These are phyloP conservation scores for Rhagium mordax DNA, from an alignment of 2,888 invertebrate species.

Conservation along the genomic window DNA sequence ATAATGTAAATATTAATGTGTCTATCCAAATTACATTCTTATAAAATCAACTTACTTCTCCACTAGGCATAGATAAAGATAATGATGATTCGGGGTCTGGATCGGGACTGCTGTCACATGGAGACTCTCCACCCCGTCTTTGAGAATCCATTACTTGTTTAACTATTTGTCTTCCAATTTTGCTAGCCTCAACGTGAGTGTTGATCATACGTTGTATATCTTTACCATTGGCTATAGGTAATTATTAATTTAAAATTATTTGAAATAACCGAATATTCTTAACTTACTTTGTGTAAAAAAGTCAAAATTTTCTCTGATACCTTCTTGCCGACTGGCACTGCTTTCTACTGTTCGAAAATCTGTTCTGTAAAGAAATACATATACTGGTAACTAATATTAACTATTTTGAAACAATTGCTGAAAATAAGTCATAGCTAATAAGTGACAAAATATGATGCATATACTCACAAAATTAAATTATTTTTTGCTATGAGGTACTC, in stretches of 20 bases:
- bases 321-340: conserved; percentile 69
- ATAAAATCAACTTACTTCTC: conserved; percentile 57
- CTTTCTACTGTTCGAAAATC: conserved; percentile 72
- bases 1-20: no score
- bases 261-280: neutral
- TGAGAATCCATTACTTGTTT: conserved; percentile 81
- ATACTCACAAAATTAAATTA: conserved; percentile 79
- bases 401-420: no score
- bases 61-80: conserved; percentile 62
- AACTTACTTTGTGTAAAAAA: conserved; percentile 73
- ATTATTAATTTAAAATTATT: neutral
- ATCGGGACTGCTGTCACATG: conserved; percentile 71
- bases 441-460: neutral
- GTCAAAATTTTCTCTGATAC: conserved; percentile 72
- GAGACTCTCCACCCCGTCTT: conserved; percentile 72
- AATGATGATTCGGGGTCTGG: conserved; percentile 65
- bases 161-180: conserved; percentile 88
- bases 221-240: conserved; percentile 71
- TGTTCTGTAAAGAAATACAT: conserved; percentile 65
- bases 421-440: no score
- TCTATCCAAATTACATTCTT: no score
- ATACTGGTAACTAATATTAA: no score
- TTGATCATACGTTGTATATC: conserved; percentile 82
- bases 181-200: conserved; percentile 86
- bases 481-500: conserved; percentile 93